A percentile compares a stretch with the other conserved stretches of the same genome.
Conservation (phyloP, 2,797 vertebrate genomes). For the Gila robusta region DNA sequence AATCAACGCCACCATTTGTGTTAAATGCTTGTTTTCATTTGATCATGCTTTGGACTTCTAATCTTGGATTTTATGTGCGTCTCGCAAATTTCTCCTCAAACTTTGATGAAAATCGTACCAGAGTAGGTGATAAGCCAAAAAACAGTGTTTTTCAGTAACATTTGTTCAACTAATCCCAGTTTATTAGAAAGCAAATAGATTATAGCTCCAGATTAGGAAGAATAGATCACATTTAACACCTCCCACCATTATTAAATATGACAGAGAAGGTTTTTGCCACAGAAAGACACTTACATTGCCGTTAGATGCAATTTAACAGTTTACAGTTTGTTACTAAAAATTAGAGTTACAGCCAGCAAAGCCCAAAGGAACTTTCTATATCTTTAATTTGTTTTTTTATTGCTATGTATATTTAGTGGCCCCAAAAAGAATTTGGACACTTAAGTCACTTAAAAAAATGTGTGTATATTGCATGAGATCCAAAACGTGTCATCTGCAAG, state of each 20-base stretch:
- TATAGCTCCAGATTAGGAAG: conserved; percentile 42
- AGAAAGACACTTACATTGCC: background rate
- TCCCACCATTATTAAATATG: conserved; percentile 34
- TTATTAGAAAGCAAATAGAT: conserved; percentile 50
- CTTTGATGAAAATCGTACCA: conserved; percentile 18
- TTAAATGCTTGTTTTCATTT: background rate
- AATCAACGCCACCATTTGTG: conserved; percentile 37
- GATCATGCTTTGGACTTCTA: background rate
- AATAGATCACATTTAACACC: conserved; percentile 37
- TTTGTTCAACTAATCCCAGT: conserved; percentile 43
- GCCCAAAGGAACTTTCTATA: background rate
- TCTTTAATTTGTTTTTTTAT: background rate
- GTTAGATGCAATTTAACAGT: conserved; percentile 20
- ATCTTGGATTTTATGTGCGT: background rate
- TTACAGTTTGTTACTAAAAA: conserved; percentile 16
- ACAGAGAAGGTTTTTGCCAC: conserved; percentile 30
- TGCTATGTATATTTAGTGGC: background rate
- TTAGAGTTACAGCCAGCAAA: background rate
- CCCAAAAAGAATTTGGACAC: background rate
- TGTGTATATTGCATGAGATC: background rate
- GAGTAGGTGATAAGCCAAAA: conserved; percentile 34
- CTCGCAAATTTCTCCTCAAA: conserved; percentile 27
- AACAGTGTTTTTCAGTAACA: conserved; percentile 48
- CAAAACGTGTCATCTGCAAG: background rate
- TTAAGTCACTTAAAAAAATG: background rate